These are phyloP conservation scores for Bufotes viridis DNA, from an alignment of 2,797 vertebrate genomes.

Conservation along the genomic window DNA sequence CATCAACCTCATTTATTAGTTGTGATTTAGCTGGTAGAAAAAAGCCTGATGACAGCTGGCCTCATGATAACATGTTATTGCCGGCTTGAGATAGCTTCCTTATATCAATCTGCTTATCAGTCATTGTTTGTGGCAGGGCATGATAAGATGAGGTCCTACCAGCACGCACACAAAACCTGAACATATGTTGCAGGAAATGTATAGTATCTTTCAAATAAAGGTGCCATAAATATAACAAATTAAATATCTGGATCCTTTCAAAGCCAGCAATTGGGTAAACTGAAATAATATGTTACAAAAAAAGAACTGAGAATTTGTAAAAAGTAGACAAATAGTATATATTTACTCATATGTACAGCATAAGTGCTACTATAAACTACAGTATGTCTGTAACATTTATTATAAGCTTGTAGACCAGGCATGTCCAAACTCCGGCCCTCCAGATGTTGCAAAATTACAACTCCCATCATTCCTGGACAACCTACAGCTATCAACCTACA, in stretches of 20 bases:
- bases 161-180: slow-evolving; percentile 63
- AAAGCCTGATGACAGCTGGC: slow-evolving; percentile 81
- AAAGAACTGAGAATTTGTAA: neutral
- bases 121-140: slow-evolving; percentile 75
- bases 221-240: slow-evolving; percentile 51
- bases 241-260: slow-evolving; percentile 25
- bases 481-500: too few relatives aligned
- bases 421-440: too few relatives aligned
- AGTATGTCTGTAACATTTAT: neutral
- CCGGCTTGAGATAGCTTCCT: slow-evolving; percentile 78
- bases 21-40: slow-evolving; percentile 82
- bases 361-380: neutral
- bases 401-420: too few relatives aligned
- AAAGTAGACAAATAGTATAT: neutral
- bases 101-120: slow-evolving; percentile 81
- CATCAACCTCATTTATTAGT: slow-evolving; percentile 80
- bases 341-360: neutral
- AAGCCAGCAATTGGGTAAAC: slow-evolving; percentile 43
- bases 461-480: too few relatives aligned
- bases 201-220: slow-evolving; percentile 66
- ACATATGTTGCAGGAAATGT: slow-evolving; percentile 76
- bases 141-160: slow-evolving; percentile 73
- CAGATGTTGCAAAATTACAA: too few relatives aligned
- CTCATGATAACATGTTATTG: slow-evolving; percentile 77
- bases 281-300: slow-evolving; percentile 10